Conservation (phyloP, 2,113 vertebrate genomes). For the Nipponia nippon region DNA sequence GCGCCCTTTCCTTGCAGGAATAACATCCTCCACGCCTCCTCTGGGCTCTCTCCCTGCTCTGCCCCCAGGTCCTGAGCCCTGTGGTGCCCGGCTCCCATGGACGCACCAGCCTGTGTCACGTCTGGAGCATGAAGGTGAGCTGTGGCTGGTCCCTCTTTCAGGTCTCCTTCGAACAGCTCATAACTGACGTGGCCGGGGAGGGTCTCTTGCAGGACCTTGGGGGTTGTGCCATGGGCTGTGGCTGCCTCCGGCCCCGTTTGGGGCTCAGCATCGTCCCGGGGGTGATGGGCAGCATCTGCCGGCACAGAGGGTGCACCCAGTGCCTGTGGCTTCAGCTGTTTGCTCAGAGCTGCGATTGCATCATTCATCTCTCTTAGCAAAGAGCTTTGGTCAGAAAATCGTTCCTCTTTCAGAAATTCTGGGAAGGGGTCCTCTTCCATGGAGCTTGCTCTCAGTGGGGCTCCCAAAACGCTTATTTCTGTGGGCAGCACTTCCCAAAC, state of each 20-base stretch:
- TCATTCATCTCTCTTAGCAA: constrained; percentile 63
- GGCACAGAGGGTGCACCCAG: background rate
- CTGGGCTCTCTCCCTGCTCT: background rate
- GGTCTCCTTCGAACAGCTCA: background rate
- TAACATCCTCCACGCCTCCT: background rate
- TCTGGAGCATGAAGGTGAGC: background rate
- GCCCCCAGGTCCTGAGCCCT: background rate
- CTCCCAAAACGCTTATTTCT: background rate
- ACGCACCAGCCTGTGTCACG: background rate
- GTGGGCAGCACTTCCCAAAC: background rate
- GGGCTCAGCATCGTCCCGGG: background rate
- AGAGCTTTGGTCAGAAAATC: constrained; percentile 9
- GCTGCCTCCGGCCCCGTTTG: fast-evolving
- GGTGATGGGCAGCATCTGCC: background rate
- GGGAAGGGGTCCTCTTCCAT: constrained; percentile 44
- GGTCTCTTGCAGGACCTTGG: background rate
- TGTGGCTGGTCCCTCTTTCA: background rate
- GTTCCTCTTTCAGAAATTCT: constrained; percentile 3
- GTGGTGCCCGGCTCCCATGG: background rate
- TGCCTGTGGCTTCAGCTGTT: background rate
- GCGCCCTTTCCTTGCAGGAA: background rate
- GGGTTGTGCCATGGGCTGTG: background rate
- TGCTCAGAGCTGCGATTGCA: constrained; percentile 34
- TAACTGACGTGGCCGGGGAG: fast-evolving
- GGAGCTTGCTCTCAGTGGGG: background rate